These are phyloP conservation scores for Hiodon tergisus DNA, from an alignment of 2,113 vertebrate species.

Conservation along the genomic window DNA sequence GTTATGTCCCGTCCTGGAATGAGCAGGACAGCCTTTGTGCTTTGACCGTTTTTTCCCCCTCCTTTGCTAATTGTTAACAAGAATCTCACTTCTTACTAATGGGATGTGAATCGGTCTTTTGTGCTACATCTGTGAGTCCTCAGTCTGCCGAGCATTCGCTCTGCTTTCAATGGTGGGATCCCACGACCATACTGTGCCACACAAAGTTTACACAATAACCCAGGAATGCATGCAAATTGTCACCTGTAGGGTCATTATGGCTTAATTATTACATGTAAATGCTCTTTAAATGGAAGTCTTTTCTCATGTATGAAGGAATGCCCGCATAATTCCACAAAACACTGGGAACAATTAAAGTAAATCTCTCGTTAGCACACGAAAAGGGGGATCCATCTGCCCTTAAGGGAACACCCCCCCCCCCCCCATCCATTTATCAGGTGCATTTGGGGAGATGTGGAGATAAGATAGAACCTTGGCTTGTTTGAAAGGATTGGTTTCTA, in stretches of 20 bases:
- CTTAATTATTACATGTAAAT: constrained; percentile 73
- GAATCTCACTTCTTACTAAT: constrained; percentile 31
- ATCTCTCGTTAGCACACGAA: constrained; percentile 66
- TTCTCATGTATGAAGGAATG: constrained; percentile 56
- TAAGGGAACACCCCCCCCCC: constrained; percentile 27
- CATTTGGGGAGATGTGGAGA: constrained; percentile 42
- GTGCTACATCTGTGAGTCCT: constrained; percentile 28
- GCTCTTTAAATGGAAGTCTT: constrained; percentile 46
- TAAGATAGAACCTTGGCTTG: constrained; percentile 28
- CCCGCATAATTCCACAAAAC: constrained; percentile 33
- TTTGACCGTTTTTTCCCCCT: not conserved
- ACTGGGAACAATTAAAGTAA: constrained; percentile 55
- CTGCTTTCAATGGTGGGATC: constrained; percentile 38
- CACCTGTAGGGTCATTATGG: constrained; percentile 62
- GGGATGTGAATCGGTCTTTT: constrained; percentile 18
- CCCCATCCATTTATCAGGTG: constrained; percentile 35
- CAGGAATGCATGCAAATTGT: constrained; percentile 60
- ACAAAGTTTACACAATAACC: constrained; percentile 62
- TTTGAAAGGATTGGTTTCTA: not conserved
- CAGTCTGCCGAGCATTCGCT: constrained; percentile 26
- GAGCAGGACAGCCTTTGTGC: not conserved
- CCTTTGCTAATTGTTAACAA: not conserved
- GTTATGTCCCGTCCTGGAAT: not conserved
- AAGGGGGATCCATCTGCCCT: constrained; percentile 58
- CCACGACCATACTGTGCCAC: constrained; percentile 32